Base-by-base conservation (phyloP, 2,888 invertebrate species). In the Cerastis leucographa region DNA sequence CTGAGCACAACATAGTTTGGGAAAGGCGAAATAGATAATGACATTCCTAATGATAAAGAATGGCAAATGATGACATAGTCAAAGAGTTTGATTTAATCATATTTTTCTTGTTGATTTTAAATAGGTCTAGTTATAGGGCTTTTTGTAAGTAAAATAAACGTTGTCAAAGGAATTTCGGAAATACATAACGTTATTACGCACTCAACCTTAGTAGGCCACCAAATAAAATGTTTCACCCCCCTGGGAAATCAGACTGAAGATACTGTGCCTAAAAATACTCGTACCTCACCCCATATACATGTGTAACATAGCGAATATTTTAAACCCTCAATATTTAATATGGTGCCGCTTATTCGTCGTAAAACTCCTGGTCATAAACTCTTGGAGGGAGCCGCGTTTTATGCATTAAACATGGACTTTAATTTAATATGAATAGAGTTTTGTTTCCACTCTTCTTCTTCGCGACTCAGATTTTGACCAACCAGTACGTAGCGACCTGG, bases 201-300 rank as follows among this genome's bases (percentile, higher is more conserved):
- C 25, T 42, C 46, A 46, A 61, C 78, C 66, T 70, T 73, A 65
- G 68, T 25, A 54, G 25, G 44, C 59, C 66, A 80, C 67, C 59
- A 66, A 81, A 71, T 80, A 83, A 72, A 79, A 81, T 69, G 76
- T 56, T 84, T 46, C 19, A 49, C 12, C 17, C 85, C 66, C 22
- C 12, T n/a, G 85, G 82, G 82, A 83, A 85, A 85, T 83, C 73
- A 74, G 56, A 40, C 68, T 81, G 59, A 74, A 83, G 83, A 81
- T 73, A 80, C 59, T 49, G 54, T 29, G 69, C 72, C 67, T 79
- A 68, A 82, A 85, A 74, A 83, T 82, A 67, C 64, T 44, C 42
- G n/a, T 25, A 64, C 71, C 56, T 68, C 40, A 54, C 51, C 69
- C 22, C 72, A 66, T 72, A 51, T 74, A 22, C 76, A 66, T 71